These are phyloP conservation scores for Pteropus alecto DNA, from an alignment of 2,113 vertebrate genomes.

Conservation along the genomic window DNA sequence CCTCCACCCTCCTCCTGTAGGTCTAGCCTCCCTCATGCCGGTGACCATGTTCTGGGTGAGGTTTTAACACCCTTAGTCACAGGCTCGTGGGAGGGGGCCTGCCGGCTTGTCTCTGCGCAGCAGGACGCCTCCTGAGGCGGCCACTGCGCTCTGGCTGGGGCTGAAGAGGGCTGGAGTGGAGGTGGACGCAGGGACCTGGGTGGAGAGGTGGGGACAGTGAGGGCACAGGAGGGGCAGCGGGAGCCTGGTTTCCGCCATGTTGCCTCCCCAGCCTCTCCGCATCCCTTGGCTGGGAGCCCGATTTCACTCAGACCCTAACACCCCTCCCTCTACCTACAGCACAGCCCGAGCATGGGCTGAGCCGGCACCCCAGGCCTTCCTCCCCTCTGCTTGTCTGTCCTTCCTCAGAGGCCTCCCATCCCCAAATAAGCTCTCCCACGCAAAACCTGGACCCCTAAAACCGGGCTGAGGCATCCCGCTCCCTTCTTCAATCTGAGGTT, in stretches of 20 bases:
- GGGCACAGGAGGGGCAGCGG: neutral
- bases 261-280: constrained; percentile 30
- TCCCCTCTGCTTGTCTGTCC: neutral
- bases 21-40: neutral
- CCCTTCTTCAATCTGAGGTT: neutral
- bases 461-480: neutral
- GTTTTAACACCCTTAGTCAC: neutral
- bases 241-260: neutral
- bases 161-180: neutral
- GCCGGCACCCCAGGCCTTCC: neutral
- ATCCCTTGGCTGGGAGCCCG: constrained; percentile 39
- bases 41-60: neutral
- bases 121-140: neutral
- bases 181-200: neutral
- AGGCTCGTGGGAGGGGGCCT: neutral
- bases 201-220: neutral
- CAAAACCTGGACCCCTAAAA: neutral
- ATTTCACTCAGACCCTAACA: constrained; percentile 49
- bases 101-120: neutral
- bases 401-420: neutral
- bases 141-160: neutral
- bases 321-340: constrained; percentile 54
- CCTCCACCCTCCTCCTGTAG: neutral
- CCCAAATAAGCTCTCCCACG: neutral
- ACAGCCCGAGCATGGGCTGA: neutral